Conservation (phyloP, 2,797 vertebrate species). For the Fringilla coelebs region DNA sequence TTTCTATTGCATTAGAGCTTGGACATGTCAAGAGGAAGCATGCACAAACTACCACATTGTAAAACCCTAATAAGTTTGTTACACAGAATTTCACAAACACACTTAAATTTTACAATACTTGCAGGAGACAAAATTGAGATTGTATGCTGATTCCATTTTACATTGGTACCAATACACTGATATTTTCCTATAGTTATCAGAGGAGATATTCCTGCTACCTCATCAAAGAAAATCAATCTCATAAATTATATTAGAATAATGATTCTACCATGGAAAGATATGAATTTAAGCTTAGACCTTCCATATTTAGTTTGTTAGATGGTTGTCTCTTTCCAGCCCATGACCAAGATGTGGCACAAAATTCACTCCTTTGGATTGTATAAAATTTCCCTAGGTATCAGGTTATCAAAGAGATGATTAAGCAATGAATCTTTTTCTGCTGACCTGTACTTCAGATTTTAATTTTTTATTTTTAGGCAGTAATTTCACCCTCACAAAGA, state of each 20-base stretch:
- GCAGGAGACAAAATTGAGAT: not conserved
- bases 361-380: not conserved
- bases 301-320: not conserved
- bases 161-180: fast-evolving
- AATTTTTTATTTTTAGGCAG: not conserved
- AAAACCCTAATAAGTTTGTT: not conserved
- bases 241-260: not conserved
- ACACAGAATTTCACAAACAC: not conserved
- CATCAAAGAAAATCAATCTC: not conserved
- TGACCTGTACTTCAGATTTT: not conserved
- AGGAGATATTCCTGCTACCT: not conserved
- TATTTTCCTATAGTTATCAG: not conserved
- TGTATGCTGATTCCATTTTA: not conserved
- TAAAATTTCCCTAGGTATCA: not conserved
- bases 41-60: not conserved
- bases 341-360: not conserved
- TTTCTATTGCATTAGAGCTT: not conserved
- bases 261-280: not conserved
- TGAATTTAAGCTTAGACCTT: not conserved
- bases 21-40: not conserved
- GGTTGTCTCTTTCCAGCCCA: not conserved
- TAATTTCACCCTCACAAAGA: not conserved
- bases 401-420: not conserved
- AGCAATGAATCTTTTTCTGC: not conserved
- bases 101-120: not conserved